phyloP scores from a whole-genome alignment of 2,888 invertebrate species.

The Pyralis farinalis region DNA sequence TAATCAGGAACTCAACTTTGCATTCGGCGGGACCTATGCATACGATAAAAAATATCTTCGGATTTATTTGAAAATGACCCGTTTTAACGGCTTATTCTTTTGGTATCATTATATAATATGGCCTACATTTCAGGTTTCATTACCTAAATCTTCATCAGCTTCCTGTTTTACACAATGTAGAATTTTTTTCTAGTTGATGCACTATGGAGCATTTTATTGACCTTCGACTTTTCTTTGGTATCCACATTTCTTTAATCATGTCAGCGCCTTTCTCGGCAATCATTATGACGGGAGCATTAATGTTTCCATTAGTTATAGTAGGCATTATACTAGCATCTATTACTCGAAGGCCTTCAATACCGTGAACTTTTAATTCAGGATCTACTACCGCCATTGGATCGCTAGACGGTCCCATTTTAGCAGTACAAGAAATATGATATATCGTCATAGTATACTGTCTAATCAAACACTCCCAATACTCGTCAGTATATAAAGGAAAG shows the following conservation, averaged over 20 bases:
- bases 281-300: slow-evolving; percentile 93
- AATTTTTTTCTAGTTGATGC: slow-evolving; percentile 30
- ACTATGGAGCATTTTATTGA: slow-evolving; percentile 44
- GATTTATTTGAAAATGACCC: too few species aligned
- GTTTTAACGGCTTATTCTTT: not conserved
- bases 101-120: slow-evolving; percentile 24
- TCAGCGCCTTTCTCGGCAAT: slow-evolving; percentile 93
- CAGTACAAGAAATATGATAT: slow-evolving; percentile 91
- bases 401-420: slow-evolving; percentile 90
- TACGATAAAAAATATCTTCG: too few species aligned
- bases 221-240: slow-evolving; percentile 46
- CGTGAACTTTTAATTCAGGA: slow-evolving; percentile 87
- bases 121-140: slow-evolving; percentile 19
- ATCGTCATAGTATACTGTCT: slow-evolving; percentile 94
- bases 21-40: too few species aligned
- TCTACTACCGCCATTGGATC: slow-evolving; percentile 93
- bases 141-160: slow-evolving; percentile 44
- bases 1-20: too few species aligned
- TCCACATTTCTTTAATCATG: slow-evolving; percentile 88
- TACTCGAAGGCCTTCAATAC: slow-evolving; percentile 88
- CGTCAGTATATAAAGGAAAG: slow-evolving; percentile 87
- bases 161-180: slow-evolving; percentile 36
- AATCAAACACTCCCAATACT: slow-evolving; percentile 92
- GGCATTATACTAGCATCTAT: slow-evolving; percentile 96
- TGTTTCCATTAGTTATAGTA: slow-evolving; percentile 91